phyloP scores from a whole-genome alignment of 2,888 invertebrate genomes.

The Cryptus viduatorius region DNA sequence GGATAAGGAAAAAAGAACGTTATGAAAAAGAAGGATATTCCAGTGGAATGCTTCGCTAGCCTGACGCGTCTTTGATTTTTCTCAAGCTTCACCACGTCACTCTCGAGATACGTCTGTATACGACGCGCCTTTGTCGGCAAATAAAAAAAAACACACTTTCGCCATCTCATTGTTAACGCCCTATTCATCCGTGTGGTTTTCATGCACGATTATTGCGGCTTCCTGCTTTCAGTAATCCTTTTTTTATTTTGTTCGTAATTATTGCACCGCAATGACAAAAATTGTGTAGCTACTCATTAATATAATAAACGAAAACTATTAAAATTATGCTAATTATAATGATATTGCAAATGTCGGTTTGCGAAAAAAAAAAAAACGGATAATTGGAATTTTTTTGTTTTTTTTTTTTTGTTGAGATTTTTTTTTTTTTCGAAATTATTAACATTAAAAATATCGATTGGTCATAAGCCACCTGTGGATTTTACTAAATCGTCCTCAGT shows the following conservation, averaged over 20 bases:
- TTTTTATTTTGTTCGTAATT: too few species aligned
- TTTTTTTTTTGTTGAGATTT: neutral
- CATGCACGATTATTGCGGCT: neutral
- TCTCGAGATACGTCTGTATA: neutral
- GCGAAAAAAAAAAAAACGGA: neutral
- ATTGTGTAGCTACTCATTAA: too few species aligned
- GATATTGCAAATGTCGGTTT: too few species aligned
- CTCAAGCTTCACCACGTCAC: neutral
- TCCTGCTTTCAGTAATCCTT: neutral
- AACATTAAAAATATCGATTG: too few species aligned
- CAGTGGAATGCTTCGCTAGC: neutral
- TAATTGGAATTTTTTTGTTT: too few species aligned
- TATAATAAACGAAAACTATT: too few species aligned
- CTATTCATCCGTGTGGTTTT: neutral
- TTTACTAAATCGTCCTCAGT: too few species aligned
- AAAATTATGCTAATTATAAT: too few species aligned
- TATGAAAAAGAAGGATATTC: too few species aligned
- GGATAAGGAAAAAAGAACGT: neutral
- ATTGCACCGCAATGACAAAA: too few species aligned
- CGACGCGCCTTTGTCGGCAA: conserved; percentile 48
- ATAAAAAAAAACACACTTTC: neutral
- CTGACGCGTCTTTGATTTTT: neutral
- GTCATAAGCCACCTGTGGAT: too few species aligned
- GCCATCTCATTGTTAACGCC: neutral
- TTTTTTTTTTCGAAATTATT: neutral